Conservation (phyloP, 2,797 vertebrate species). For the Scolopax bukidnonensis region DNA sequence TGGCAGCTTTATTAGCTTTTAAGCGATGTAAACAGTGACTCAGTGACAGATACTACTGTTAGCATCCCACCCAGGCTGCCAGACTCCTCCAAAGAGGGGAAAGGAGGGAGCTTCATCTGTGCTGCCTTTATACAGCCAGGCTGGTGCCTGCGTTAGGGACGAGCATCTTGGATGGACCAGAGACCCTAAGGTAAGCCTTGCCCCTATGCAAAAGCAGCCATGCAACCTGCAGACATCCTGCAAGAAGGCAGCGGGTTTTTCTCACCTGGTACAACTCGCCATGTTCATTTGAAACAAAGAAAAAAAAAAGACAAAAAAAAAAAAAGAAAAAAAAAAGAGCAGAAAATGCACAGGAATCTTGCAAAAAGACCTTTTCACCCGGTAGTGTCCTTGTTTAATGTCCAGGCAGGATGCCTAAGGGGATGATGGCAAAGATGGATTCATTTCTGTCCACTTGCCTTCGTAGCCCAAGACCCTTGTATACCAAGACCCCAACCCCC, state of each 20-base stretch:
- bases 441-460: fast-evolving
- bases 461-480: background rate
- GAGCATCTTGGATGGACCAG: background rate
- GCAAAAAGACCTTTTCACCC: background rate
- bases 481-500: too few relatives aligned
- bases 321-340: background rate
- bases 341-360: background rate
- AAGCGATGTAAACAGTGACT: background rate
- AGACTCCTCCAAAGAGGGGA: background rate
- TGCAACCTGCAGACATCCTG: background rate
- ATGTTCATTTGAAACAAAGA: fast-evolving
- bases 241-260: background rate
- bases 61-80: background rate
- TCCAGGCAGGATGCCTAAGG: background rate
- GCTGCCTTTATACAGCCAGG: background rate
- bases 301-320: too few relatives aligned
- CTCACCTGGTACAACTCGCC: background rate
- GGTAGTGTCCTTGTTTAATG: fast-evolving
- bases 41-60: background rate
- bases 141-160: background rate
- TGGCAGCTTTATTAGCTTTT: slow-evolving; percentile 13
- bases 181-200: background rate
- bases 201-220: fast-evolving
- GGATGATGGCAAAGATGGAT: background rate
- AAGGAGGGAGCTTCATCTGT: background rate